phyloP scores from a whole-genome alignment of 2,797 vertebrate species.

The Sarcophilus harrisii region DNA sequence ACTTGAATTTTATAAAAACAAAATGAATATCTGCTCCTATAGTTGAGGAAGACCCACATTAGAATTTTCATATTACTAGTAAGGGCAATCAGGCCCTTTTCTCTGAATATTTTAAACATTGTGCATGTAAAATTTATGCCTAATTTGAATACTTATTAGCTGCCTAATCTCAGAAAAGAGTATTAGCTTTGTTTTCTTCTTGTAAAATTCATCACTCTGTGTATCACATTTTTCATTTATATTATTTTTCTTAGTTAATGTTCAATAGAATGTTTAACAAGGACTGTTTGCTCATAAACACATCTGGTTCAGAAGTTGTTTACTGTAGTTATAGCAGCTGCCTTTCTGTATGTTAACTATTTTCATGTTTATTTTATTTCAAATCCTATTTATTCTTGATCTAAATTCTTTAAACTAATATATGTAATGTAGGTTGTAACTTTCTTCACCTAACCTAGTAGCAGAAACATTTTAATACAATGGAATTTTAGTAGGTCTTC shows the following conservation, averaged over 20 bases:
- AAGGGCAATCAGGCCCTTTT: conserved; percentile 97
- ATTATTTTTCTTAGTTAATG: conserved; percentile 85
- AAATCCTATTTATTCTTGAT: conserved; percentile 87
- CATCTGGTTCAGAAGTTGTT: conserved; percentile 89
- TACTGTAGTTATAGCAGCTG: conserved; percentile 87
- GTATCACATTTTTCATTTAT: conserved; percentile 87
- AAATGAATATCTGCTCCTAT: conserved; percentile 82
- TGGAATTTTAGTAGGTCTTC: background rate
- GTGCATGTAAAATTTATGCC: conserved; percentile 99
- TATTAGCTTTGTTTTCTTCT: conserved; percentile 94
- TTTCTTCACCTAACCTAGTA: conserved; percentile 60
- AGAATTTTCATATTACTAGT: conserved; percentile 96
- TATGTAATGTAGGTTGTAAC: background rate
- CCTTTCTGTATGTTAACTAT: conserved; percentile 81
- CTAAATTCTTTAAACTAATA: conserved; percentile 82
- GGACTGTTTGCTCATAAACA: conserved; percentile 91
- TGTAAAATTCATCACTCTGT: conserved; percentile 93
- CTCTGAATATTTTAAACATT: conserved; percentile 99
- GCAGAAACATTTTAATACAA: conserved; percentile 42
- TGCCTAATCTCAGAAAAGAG: conserved; percentile 93
- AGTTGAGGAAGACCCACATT: conserved; percentile 88
- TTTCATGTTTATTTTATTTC: conserved; percentile 70
- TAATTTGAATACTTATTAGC: conserved; percentile 99
- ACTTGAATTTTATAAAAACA: conserved; percentile 83
- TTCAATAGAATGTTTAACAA: conserved; percentile 84